Evolutionary conservation across 1,140 invertebrate species (phyloP).

Genomic region (Drosophila lacertosa): DNA sequence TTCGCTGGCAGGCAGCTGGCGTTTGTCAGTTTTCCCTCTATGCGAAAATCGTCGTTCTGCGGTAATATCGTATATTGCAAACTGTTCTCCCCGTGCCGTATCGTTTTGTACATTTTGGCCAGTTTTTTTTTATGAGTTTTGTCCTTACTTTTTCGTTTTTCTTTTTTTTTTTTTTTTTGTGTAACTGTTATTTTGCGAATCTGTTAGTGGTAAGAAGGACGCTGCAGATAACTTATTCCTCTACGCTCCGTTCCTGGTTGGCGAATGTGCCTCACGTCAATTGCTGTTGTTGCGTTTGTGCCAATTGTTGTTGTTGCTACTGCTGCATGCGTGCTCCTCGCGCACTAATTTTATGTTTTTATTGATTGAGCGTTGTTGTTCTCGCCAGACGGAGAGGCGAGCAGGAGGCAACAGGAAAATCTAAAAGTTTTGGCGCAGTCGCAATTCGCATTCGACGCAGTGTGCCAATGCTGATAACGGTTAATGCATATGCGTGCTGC

Average conservation of each 20-base stretch:
- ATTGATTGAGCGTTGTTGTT: constrained; percentile 77
- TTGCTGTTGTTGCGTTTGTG: constrained; percentile 12
- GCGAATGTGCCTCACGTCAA: background rate
- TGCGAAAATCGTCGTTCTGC: constrained; percentile 88
- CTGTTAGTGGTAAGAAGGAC: constrained; percentile 2
- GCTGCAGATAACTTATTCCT: constrained; percentile 20
- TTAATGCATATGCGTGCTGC: background rate
- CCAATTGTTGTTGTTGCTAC: constrained; percentile 36
- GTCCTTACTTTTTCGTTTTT: background rate
- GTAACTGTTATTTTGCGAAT: constrained; percentile 8
- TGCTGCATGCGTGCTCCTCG: constrained; percentile 64
- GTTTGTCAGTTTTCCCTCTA: constrained; percentile 85
- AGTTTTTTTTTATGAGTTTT: background rate
- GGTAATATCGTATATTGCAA: constrained; percentile 90
- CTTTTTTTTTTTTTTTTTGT: constrained; percentile 9
- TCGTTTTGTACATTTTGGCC: constrained; percentile 89
- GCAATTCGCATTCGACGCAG: constrained; percentile 25
- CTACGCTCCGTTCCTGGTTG: constrained; percentile 4
- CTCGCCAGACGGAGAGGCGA: constrained; percentile 22
- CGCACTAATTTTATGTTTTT: constrained; percentile 80
- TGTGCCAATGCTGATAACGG: constrained; percentile 27
- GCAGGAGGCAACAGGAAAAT: constrained; percentile 19
- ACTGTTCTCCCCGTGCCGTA: constrained; percentile 89
- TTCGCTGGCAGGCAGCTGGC: constrained; percentile 46
- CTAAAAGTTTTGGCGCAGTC: constrained; percentile 51